Evolutionary conservation across 2,113 vertebrate species (phyloP), one percentile per base, ranked within the genome.

Genomic region (Dolichallabes microphthalmus): DNA sequence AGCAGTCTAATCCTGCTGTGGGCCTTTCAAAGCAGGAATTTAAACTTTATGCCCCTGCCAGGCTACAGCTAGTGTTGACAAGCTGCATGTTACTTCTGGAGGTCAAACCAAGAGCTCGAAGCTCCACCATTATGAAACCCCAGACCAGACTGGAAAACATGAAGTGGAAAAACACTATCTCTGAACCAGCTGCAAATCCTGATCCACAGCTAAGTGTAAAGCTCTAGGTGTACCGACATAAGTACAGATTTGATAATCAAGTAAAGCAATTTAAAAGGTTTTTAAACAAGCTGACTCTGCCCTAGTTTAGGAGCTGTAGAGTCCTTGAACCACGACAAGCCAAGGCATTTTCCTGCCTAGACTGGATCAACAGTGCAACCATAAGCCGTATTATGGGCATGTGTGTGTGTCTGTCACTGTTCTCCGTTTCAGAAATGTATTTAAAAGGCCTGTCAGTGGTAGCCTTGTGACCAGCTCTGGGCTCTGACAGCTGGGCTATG

Each of bases 371-470:
- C 87, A 91, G 90, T 58, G 92, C 93, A 90, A 91, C 91, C 92
- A 92, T 92, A 92, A 86, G 90, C 93, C 20, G 89, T 89, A 93
- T 92, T 92, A 93, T 89, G 90, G 91, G 32, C 86, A 85, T 88
- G 86, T 76, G 78, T 73, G 88, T 91, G 83, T 92, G 92, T 93
- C 92, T 90, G 91, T 91, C 86, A 85, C 87, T 87, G 89, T 88
- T 93, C 92, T 95, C 93, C 92, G 92, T 94, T 94, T 93, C 94
- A 93, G 90, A 92, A 92, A 91, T 89, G 85, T 86, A 91, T 94
- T 94, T 94, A 92, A 95, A 94, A 90, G 88, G 86, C 75, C 91
- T 86, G 89, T 91, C 88, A 92, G 89, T 91, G 89, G 87, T 89
- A 88, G 91, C 91, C 94, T 90, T 92, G 93, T 94, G 92, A 94